A percentile compares a stretch with the other conserved stretches of the same genome.
These are phyloP conservation scores for Periphyllus acericola DNA, from an alignment of 2,888 invertebrate genomes.

Conservation along the genomic window DNA sequence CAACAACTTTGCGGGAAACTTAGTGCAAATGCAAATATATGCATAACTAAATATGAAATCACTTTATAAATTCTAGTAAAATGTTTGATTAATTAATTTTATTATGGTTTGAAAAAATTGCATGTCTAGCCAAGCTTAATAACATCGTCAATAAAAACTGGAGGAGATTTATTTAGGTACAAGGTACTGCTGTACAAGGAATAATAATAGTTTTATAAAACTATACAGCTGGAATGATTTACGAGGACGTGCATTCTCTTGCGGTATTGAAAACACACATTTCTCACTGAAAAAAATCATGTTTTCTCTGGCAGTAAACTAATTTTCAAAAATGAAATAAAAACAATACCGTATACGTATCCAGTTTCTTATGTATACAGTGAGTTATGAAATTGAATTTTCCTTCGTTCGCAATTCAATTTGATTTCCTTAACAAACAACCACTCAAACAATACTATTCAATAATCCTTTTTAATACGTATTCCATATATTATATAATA, in stretches of 20 bases:
- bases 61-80: not conserved
- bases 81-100: too few relatives aligned
- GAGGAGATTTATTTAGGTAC: not conserved
- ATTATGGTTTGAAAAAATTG: not conserved
- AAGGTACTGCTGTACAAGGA: not conserved
- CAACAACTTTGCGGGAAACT: too few relatives aligned
- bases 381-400: conserved; percentile 7
- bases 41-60: not conserved
- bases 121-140: not conserved
- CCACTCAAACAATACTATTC: not conserved
- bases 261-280: not conserved
- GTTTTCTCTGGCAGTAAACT: not conserved
- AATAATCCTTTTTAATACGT: not conserved
- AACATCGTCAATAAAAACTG: not conserved
- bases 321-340: not conserved
- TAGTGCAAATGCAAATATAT: too few relatives aligned
- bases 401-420: not conserved
- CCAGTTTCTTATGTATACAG: not conserved
- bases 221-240: not conserved
- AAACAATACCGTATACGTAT: not conserved
- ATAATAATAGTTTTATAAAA: not conserved
- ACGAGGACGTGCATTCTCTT: not conserved
- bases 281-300: not conserved
- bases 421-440: conserved; percentile 14
- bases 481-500: conserved; percentile 4